Base-by-base conservation (phyloP, 2,888 invertebrate genomes). In the Lathronympha strigana region DNA sequence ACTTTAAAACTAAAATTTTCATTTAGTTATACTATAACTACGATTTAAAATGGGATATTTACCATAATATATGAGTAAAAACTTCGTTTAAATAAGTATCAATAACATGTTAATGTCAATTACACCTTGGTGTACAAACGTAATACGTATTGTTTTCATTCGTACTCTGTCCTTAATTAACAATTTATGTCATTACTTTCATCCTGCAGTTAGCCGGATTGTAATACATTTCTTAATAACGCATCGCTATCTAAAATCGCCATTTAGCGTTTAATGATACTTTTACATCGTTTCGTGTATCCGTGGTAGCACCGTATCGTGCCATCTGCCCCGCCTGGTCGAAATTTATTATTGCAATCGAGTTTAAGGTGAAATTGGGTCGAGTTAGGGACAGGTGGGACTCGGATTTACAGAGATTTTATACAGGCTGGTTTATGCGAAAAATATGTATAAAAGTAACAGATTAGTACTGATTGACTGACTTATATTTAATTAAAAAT, bases 211-310 rank as follows among this genome's bases (percentile, higher is more conserved):
- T 54, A 53, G 47, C 38, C 53, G 23, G 45, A 21, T 53, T 38
- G 40, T 40, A 63, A 61, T 45, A 58, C 51, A 45, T 58, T 63
- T 73, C 75, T 74, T 70, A 68, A 68, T 73, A 77, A 75, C 74
- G 74, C 72, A 71, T 70, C 70, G 72, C 73, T 83, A 87, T 86
- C 83, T 71, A 69, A 72, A 76, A 82, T 78, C 79, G 72, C 78
- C 76, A 72, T 78, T 79, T 83, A 81, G 78, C 76, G 77, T 70
- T 74, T 81, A 83, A 86, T 82, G 80, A 79, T 74, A 78, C 73
- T 74, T 73, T 73, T 74, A 77, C 76, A 76, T 74, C 73, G 61
- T 67, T 69, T 78, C 81, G 79, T 84, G 83, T 80, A 81, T 76
- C 80, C 75, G 70, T 75, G 77, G 81, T 77, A 81, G 82, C 77